Evolutionary conservation across 2,113 vertebrate genomes (phyloP).

Genomic region (Lonchura striata): DNA sequence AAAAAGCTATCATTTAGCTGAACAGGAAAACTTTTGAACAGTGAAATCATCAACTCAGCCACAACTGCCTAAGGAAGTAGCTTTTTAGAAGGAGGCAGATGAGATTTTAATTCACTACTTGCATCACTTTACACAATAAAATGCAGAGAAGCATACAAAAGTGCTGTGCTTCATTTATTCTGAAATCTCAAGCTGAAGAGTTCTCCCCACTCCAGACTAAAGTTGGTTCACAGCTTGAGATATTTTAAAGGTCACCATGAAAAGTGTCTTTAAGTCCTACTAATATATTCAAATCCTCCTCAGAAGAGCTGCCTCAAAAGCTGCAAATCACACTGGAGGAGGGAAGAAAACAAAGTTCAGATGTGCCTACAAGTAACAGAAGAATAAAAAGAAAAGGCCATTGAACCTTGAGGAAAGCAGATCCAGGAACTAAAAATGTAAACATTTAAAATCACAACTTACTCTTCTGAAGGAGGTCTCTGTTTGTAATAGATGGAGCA

Average conservation of each 20-base stretch:
- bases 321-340: background rate
- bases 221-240: background rate
- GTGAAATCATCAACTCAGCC: background rate
- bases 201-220: background rate
- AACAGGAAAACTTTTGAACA: background rate
- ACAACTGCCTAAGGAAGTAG: background rate
- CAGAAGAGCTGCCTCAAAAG: background rate
- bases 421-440: background rate
- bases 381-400: background rate
- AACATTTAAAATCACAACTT: constrained; percentile 17
- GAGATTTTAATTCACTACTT: background rate
- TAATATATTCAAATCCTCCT: background rate
- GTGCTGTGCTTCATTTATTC: background rate
- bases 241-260: background rate
- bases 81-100: background rate
- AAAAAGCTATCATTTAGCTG: background rate
- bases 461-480: constrained; percentile 43
- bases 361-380: background rate
- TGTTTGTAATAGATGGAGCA: constrained; percentile 60
- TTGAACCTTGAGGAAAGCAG: background rate
- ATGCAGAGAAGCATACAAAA: background rate
- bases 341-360: background rate
- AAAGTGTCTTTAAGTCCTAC: background rate
- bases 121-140: background rate
- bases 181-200: background rate